These are phyloP conservation scores for Crotalus viridis DNA, from an alignment of 2,113 vertebrate species.

Conservation along the genomic window DNA sequence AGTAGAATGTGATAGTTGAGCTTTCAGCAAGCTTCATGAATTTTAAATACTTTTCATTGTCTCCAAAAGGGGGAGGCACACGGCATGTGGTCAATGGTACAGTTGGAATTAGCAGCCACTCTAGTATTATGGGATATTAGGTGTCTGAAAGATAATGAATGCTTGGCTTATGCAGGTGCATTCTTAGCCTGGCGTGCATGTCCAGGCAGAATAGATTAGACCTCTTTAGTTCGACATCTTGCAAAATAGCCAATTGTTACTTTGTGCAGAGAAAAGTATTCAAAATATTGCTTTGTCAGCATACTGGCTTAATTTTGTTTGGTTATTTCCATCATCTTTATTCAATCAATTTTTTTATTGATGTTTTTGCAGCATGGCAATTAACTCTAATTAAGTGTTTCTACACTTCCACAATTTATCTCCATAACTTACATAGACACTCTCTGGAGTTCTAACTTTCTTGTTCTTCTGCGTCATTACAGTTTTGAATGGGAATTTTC, in stretches of 20 bases:
- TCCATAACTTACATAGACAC: conserved; percentile 39
- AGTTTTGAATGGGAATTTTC: neutral
- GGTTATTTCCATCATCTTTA: conserved; percentile 50
- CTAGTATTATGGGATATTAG: conserved; percentile 77
- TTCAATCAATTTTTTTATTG: conserved; percentile 53
- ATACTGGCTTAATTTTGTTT: conserved; percentile 60
- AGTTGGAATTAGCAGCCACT: conserved; percentile 76
- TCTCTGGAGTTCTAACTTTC: conserved; percentile 27
- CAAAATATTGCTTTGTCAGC: conserved; percentile 63
- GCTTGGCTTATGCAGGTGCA: conserved; percentile 77
- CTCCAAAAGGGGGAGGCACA: conserved; percentile 73
- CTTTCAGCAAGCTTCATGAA: conserved; percentile 88
- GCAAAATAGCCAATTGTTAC: conserved; percentile 69
- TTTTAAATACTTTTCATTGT: conserved; percentile 91
- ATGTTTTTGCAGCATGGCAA: conserved; percentile 51
- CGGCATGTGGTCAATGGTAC: conserved; percentile 71
- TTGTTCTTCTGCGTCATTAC: neutral
- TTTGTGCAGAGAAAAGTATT: conserved; percentile 62
- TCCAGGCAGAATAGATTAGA: conserved; percentile 69
- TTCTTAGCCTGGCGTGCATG: conserved; percentile 75
- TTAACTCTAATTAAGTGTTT: conserved; percentile 42
- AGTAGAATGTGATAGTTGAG: conserved; percentile 83
- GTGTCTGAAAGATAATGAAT: conserved; percentile 85
- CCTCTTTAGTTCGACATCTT: conserved; percentile 62
- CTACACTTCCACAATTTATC: conserved; percentile 33